Evolutionary conservation across 2,113 vertebrate genomes (phyloP).

Genomic region (Trachemys scripta): DNA sequence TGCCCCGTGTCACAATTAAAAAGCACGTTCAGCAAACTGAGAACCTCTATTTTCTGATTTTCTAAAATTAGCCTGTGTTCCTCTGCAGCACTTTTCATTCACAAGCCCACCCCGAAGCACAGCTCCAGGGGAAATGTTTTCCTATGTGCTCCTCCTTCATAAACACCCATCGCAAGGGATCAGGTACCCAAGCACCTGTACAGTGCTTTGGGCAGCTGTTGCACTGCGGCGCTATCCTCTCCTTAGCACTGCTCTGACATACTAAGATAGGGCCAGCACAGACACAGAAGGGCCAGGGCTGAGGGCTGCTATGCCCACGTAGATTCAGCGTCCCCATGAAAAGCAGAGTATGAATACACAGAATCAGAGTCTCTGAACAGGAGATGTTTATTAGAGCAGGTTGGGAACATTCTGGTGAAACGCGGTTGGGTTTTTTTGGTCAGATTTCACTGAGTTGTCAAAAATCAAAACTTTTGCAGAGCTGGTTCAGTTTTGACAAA

Average conservation of each 20-base stretch:
- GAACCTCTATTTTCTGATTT: background rate
- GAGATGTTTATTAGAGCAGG: constrained; percentile 1
- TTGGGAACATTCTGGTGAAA: background rate
- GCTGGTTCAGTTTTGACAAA: no score
- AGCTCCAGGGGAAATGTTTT: no score
- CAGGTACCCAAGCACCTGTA: no score
- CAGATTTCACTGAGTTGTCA: background rate
- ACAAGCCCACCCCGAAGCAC: background rate
- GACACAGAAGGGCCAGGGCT: background rate
- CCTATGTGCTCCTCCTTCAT: no score
- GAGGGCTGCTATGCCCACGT: background rate
- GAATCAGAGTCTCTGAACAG: constrained; percentile 6
- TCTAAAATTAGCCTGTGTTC: background rate
- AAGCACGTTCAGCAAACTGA: background rate
- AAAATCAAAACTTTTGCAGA: constrained; percentile 10
- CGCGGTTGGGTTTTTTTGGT: background rate
- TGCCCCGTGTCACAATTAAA: background rate
- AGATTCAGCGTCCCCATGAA: background rate
- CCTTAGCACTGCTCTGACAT: background rate
- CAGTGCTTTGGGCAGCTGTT: no score
- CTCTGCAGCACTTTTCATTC: background rate
- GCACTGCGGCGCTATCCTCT: no score
- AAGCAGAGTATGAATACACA: background rate
- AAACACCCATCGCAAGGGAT: no score
- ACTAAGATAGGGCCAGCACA: background rate